phyloP scores from a whole-genome alignment of 2,797 vertebrate species.

The Austrolebias charrua region DNA sequence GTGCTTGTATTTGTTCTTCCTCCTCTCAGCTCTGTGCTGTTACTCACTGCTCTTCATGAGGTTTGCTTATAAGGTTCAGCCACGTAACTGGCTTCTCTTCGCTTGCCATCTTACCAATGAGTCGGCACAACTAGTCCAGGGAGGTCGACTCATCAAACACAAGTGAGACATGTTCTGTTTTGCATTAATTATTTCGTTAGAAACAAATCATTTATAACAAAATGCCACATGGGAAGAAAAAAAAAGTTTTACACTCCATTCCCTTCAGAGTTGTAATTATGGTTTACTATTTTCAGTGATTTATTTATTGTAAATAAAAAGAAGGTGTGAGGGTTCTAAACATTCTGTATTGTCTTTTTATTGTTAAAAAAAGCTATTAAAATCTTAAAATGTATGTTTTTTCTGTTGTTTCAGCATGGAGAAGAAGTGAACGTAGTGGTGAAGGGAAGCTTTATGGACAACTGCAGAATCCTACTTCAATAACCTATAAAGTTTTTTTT shows the following conservation, averaged over 20 bases:
- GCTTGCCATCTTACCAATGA: constrained; percentile 96
- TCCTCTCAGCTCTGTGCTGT: constrained; percentile 88
- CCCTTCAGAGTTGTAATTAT: no score
- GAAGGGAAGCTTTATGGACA: constrained; percentile 12
- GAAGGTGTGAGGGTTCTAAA: no score
- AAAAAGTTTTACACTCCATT: background rate
- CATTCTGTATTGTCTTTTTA: no score
- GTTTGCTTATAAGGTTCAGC: constrained; percentile 98
- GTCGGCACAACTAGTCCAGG: constrained; percentile 89
- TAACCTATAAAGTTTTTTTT: constrained; percentile 24
- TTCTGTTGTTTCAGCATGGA: constrained; percentile 63
- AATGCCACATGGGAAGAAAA: background rate
- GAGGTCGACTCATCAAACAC: constrained; percentile 86
- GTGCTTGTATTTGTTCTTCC: constrained; percentile 5
- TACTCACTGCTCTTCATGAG: constrained; percentile 98
- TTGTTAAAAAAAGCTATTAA: background rate
- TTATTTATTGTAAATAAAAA: no score
- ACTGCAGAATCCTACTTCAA: constrained; percentile 23
- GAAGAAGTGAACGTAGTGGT: constrained; percentile 65
- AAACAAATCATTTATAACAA: background rate
- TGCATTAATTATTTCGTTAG: background rate
- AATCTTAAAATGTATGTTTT: background rate
- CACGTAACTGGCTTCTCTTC: constrained; percentile 97
- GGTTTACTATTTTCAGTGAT: background rate
- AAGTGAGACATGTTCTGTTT: constrained; percentile 74